Conservation (phyloP, 30 jellyfish, hydroid and myxozoan genomes). For the Turritopsis dohrnii region DNA sequence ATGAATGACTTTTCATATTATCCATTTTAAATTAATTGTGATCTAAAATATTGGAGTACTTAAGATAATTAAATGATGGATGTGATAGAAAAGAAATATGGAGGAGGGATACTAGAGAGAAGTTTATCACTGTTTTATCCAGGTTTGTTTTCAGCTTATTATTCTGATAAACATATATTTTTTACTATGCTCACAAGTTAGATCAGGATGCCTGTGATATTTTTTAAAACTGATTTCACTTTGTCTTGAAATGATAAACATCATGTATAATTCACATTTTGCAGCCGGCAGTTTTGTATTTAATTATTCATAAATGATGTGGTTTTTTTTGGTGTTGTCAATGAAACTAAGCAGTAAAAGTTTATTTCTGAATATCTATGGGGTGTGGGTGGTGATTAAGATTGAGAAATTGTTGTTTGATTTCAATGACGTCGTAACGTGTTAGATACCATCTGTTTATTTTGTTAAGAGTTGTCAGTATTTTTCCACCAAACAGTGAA, state of each 20-base stretch:
- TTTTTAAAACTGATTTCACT: neutral
- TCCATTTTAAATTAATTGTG: too few relatives aligned
- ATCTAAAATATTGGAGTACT: too few relatives aligned
- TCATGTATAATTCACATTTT: neutral
- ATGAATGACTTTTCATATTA: too few relatives aligned
- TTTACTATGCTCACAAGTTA: neutral
- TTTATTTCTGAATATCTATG: neutral
- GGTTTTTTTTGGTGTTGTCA: neutral
- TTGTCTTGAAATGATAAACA: neutral
- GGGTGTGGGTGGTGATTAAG: neutral
- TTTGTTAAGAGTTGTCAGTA: neutral
- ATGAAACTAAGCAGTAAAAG: neutral
- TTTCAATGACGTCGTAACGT: neutral
- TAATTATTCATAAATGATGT: neutral
- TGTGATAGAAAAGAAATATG: neutral
- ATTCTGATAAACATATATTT: neutral
- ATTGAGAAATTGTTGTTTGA: neutral
- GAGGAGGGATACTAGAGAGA: neutral
- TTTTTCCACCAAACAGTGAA: neutral
- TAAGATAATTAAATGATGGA: neutral
- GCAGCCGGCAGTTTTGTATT: neutral
- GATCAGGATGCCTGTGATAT: neutral
- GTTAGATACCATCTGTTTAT: neutral
- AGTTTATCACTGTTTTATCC: neutral
- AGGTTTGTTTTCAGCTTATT: neutral